phyloP scores from a whole-genome alignment of 2,888 invertebrate species.

The Pyralis farinalis region DNA sequence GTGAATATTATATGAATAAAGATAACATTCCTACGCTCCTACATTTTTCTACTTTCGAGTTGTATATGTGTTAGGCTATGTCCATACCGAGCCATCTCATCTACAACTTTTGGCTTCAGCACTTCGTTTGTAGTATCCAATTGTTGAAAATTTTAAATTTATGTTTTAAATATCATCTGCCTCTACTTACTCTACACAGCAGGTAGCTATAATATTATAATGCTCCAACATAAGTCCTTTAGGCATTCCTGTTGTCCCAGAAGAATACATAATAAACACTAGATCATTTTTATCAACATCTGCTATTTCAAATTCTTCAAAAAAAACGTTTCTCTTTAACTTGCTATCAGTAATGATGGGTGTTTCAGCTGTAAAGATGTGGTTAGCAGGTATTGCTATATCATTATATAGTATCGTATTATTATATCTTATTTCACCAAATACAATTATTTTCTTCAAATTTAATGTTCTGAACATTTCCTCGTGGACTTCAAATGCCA shows the following conservation, averaged over 20 bases:
- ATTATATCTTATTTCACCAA: slow-evolving; percentile 33
- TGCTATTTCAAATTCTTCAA: slow-evolving; percentile 37
- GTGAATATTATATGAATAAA: too few species aligned
- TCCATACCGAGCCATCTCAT: too few species aligned
- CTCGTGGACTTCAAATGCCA: slow-evolving; percentile 35
- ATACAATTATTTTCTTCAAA: slow-evolving; percentile 43
- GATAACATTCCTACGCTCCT: too few species aligned
- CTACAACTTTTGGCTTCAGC: too few species aligned
- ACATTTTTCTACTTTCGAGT: too few species aligned
- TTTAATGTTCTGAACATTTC: slow-evolving; percentile 29
- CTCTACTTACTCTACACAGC: too few species aligned
- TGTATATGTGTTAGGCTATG: too few species aligned
- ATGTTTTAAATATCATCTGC: too few species aligned
- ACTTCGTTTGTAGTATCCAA: too few species aligned
- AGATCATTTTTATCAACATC: slow-evolving; percentile 45
- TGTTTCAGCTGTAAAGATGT: not conserved
- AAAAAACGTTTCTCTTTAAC: slow-evolving; percentile 30
- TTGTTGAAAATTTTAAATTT: too few species aligned
- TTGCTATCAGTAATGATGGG: slow-evolving; percentile 24
- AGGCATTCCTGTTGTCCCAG: not conserved
- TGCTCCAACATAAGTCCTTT: not conserved
- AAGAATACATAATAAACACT: slow-evolving; percentile 31
- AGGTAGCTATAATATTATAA: too few species aligned
- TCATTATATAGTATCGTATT: slow-evolving; percentile 39
- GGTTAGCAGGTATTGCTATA: slow-evolving; percentile 15